phyloP scores from a whole-genome alignment of 2,797 vertebrate species.

The Cyclura pinguis region DNA sequence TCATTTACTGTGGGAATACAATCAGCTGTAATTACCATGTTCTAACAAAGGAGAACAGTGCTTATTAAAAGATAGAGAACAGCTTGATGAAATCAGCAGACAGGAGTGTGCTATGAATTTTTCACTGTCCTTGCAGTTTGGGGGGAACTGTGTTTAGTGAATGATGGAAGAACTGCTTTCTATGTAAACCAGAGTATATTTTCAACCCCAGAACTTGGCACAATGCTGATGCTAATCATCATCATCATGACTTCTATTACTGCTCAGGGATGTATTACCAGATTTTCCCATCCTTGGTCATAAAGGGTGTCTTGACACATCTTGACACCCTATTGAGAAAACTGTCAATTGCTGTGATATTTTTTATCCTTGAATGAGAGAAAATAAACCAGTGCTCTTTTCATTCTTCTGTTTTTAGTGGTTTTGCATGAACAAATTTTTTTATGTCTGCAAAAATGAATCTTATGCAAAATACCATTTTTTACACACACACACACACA shows the following conservation, averaged over 20 bases:
- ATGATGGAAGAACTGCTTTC: not conserved
- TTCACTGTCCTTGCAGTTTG: not conserved
- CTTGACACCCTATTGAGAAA: too few species aligned
- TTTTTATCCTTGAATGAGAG: too few species aligned
- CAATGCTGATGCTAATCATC: not conserved
- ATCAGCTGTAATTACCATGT: not conserved
- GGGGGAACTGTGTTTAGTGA: not conserved
- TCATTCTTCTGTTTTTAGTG: too few species aligned
- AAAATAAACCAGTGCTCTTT: too few species aligned
- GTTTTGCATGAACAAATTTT: too few species aligned
- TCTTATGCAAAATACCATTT: too few species aligned
- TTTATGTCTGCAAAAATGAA: too few species aligned
- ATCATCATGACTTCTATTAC: not conserved
- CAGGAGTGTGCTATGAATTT: not conserved
- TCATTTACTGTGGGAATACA: not conserved
- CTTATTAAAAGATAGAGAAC: constrained; percentile 3
- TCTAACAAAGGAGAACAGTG: not conserved
- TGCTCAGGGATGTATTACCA: not conserved
- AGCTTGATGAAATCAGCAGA: not conserved
- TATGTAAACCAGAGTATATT: not conserved
- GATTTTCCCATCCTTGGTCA: too few species aligned
- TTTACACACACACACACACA: too few species aligned
- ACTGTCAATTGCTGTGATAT: too few species aligned
- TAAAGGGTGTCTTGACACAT: too few species aligned
- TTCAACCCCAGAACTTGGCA: not conserved